These are phyloP conservation scores for Oxycera nigricornis DNA, from an alignment of 2,888 invertebrate species.

Conservation along the genomic window DNA sequence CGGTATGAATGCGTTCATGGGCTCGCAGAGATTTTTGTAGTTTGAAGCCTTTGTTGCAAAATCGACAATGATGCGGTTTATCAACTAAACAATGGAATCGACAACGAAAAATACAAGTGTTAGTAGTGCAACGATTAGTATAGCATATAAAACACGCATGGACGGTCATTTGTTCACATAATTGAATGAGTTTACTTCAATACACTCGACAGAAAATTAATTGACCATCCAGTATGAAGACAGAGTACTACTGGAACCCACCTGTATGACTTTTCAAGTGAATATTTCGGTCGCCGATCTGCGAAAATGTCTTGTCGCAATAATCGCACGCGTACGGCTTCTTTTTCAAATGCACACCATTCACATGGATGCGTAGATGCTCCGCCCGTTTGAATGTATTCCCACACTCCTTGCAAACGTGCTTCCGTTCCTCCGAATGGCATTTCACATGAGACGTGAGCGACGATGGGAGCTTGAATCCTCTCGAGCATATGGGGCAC, in stretches of 20 bases:
- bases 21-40: conserved; percentile 45
- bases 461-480: conserved; percentile 46
- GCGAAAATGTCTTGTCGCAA: conserved; percentile 45
- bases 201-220: no score
- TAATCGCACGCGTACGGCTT: conserved; percentile 46
- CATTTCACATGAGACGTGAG: conserved; percentile 45
- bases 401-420: conserved; percentile 43
- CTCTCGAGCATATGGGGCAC: conserved; percentile 44
- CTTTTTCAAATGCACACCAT: conserved; percentile 47
- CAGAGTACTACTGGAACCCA: no score
- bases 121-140: no score
- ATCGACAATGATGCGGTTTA: conserved; percentile 43
- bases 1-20: conserved; percentile 47
- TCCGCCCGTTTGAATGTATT: conserved; percentile 47
- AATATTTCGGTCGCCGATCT: conserved; percentile 45
- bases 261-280: conserved; percentile 45
- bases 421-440: conserved; percentile 46
- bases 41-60: conserved; percentile 45
- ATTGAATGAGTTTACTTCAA: no score
- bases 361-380: conserved; percentile 46
- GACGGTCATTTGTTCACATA: no score
- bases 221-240: no score
- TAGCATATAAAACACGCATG: no score
- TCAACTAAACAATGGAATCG: conserved; percentile 34
- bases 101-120: not conserved